Evolutionary conservation across 1,140 invertebrate genomes (phyloP), one percentile per base, ranked within the genome.

Genomic region (Drosophila eugracilis): DNA sequence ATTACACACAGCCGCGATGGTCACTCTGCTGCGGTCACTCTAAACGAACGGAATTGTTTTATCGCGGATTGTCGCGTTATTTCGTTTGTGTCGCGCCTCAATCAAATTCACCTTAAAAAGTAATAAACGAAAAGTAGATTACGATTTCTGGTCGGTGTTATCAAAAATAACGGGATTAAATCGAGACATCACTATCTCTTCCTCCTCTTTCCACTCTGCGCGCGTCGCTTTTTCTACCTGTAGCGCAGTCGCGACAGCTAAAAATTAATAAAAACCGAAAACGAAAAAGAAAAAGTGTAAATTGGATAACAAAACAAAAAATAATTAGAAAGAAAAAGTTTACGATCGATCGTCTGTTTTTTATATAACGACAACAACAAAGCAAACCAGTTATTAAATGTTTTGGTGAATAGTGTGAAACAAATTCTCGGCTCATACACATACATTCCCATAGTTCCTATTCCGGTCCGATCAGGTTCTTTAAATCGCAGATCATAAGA

Each of bases 301-400:
- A 73, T 83, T 78, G 59, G 72, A 50, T 26, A n/a, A 36, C 34
- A 36, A 36, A 34, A 28, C 26, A 12, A 10, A 15, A 36, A 5
- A 36, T 9, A 28, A 28, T 26, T 26, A 7, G 26, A 6, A 26
- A 26, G 3, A 24, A 63, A 72, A 71, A 78, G 41, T 9, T n/a
- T 15, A 7, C 36, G 9, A 69, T 76, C 59, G 53, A 52, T 45
- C 14, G 19, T 32, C 36, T 24, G 37, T 21, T 54, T 15, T 63
- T 62, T 62, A 65, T 65, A 62, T 47, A 65, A 60, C 34, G 24
- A 32, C 14, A 37, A 58, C 65, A 54, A 76, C 58, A 45, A 62
- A 81, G 69, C 74, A 83, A 83, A 83, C 78, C 78, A 69, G 78
- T 81, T 81, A 78, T 54, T 59, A 52, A 60, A 62, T 58, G 79